phyloP scores from a whole-genome alignment of 2,888 invertebrate species.

The Mycalesis mineus region DNA sequence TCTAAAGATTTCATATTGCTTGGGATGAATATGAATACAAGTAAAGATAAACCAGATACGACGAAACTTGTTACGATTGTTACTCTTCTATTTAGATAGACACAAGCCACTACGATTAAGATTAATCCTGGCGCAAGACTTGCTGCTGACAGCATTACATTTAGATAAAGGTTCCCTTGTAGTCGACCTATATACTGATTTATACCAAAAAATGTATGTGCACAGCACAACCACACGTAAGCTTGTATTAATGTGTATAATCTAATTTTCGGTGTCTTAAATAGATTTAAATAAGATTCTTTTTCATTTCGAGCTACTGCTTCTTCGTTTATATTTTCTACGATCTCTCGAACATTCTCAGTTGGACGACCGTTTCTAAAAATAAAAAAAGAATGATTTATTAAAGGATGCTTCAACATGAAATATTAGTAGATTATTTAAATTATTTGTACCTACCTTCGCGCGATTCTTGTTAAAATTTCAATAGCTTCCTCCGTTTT shows the following conservation, averaged over 20 bases:
- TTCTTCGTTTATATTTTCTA: constrained; percentile 56
- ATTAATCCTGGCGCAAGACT: constrained; percentile 51
- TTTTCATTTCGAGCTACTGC: constrained; percentile 36
- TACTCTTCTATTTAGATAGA: constrained; percentile 52
- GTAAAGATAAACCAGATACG: constrained; percentile 49
- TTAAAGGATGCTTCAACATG: background rate
- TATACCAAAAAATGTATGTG: constrained; percentile 89
- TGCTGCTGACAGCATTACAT: constrained; percentile 85
- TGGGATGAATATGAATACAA: constrained; percentile 57
- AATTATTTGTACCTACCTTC: constrained; percentile 43
- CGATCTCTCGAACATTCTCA: constrained; percentile 48
- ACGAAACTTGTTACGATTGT: constrained; percentile 50
- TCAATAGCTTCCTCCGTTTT: constrained; percentile 79
- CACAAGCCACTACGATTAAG: constrained; percentile 48
- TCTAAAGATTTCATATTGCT: constrained; percentile 48
- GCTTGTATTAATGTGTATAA: constrained; percentile 82
- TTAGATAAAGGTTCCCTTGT: constrained; percentile 87
- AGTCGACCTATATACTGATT: constrained; percentile 87
- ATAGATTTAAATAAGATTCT: constrained; percentile 78
- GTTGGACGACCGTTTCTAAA: constrained; percentile 64
- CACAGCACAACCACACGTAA: constrained; percentile 87
- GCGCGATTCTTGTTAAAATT: constrained; percentile 82
- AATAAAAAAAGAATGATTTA: constrained; percentile 21
- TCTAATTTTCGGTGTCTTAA: constrained; percentile 83
- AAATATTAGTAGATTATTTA: background rate